Conservation (phyloP, 2,797 vertebrate species). For the Takifugu rubripes region DNA sequence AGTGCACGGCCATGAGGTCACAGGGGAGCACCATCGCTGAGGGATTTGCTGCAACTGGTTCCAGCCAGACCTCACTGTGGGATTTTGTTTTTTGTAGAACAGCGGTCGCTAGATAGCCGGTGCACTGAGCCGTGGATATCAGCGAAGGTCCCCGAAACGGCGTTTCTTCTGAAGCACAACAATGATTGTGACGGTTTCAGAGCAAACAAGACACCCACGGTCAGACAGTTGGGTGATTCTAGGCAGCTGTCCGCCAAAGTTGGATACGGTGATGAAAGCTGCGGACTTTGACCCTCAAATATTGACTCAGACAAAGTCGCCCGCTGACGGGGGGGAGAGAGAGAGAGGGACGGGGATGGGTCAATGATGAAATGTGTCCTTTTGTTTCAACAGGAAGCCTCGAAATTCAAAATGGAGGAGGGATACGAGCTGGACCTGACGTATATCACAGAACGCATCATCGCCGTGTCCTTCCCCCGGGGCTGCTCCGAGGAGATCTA, state of each 20-base stretch:
- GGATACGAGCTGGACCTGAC: constrained; percentile 92
- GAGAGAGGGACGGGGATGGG: constrained; percentile 17
- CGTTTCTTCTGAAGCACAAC: constrained; percentile 13
- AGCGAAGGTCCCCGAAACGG: constrained; percentile 13
- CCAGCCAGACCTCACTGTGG: constrained; percentile 48
- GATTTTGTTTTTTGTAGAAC: constrained; percentile 23
- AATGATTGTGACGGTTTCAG: constrained; percentile 28
- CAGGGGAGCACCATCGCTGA: constrained; percentile 47
- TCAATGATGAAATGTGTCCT: constrained; percentile 8
- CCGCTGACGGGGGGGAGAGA: constrained; percentile 17
- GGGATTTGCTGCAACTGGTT: constrained; percentile 68
- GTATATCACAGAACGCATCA: constrained; percentile 94
- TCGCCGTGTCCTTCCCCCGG: constrained; percentile 89
- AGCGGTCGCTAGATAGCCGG: constrained; percentile 18
- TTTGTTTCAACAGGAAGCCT: constrained; percentile 29
- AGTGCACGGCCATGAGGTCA: constrained; percentile 66
- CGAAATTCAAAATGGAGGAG: constrained; percentile 84
- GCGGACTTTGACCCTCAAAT: constrained; percentile 70
- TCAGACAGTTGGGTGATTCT: constrained; percentile 41
- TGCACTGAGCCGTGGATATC: constrained; percentile 16
- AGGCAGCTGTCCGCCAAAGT: constrained; percentile 40
- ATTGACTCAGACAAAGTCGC: constrained; percentile 55
- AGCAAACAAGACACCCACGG: constrained; percentile 48
- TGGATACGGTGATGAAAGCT: constrained; percentile 42
- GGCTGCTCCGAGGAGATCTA: constrained; percentile 88